Evolutionary conservation across 2,797 vertebrate genomes (phyloP).

Genomic region (Oreochromis mossambicus): DNA sequence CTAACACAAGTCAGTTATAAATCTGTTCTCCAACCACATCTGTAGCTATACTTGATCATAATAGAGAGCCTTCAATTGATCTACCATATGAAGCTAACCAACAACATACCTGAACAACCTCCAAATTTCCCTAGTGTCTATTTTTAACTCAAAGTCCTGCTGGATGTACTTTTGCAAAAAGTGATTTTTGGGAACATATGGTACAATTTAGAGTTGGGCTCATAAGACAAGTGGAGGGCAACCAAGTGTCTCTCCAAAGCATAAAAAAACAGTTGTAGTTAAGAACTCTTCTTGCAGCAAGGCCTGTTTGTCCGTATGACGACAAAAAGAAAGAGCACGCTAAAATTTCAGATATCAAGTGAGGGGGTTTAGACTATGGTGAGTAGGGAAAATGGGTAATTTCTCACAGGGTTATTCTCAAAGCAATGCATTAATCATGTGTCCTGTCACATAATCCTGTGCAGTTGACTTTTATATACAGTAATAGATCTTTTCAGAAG

Average conservation of each 20-base stretch:
- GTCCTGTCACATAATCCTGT: conserved; percentile 41
- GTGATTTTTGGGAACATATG: conserved; percentile 55
- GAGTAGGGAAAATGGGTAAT: conserved; percentile 13
- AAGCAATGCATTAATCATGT: conserved; percentile 50
- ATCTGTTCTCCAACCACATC: conserved; percentile 66
- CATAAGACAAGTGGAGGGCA: conserved; percentile 23
- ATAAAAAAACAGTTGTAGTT: conserved; percentile 9
- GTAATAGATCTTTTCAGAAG: conserved; percentile 48
- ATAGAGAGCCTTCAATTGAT: conserved; percentile 55
- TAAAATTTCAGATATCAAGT: background rate
- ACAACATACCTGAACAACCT: conserved; percentile 69
- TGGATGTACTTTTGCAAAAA: conserved; percentile 51
- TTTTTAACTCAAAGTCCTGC: conserved; percentile 54
- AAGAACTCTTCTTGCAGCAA: background rate
- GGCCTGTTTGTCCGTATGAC: background rate
- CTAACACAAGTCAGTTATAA: conserved; percentile 52
- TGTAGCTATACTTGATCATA: conserved; percentile 68
- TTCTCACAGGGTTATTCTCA: conserved; percentile 39
- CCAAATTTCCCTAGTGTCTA: conserved; percentile 63
- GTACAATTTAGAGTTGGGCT: conserved; percentile 53
- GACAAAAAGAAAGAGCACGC: background rate
- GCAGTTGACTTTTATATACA: conserved; percentile 50
- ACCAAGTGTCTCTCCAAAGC: conserved; percentile 37
- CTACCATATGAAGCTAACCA: conserved; percentile 68
- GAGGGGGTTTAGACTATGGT: background rate